phyloP scores from a whole-genome alignment of 1,140 invertebrate species.

The Neocloeon triangulifer region DNA sequence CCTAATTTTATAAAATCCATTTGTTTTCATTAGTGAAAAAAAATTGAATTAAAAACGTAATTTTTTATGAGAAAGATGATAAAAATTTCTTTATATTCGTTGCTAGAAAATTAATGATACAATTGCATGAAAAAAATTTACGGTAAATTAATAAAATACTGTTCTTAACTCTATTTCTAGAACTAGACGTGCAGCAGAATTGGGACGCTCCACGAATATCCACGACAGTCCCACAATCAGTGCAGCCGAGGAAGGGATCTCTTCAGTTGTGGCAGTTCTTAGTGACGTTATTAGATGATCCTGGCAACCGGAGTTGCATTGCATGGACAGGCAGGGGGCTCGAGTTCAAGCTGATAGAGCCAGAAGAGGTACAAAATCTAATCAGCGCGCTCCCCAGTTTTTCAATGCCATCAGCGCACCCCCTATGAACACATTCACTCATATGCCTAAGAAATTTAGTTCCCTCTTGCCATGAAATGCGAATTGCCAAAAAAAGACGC shows the following conservation, averaged over 20 bases:
- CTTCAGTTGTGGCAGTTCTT: conserved; percentile 88
- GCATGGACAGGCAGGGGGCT: conserved; percentile 87
- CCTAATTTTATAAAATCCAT: no score
- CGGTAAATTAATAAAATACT: no score
- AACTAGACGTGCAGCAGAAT: no score
- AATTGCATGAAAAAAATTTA: no score
- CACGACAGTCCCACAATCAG: no score
- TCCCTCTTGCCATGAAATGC: background rate
- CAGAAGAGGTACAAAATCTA: conserved; percentile 49
- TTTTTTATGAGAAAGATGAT: no score
- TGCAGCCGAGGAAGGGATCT: conserved; percentile 40
- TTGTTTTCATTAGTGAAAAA: no score
- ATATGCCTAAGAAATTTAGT: background rate
- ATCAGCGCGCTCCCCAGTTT: background rate
- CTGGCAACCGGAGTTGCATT: conserved; percentile 64
- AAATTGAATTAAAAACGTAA: no score
- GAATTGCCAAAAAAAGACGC: background rate
- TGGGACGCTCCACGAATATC: no score
- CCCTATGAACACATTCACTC: background rate
- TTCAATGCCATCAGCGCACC: background rate
- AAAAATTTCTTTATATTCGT: no score
- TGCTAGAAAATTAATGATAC: no score
- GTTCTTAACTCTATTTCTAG: no score
- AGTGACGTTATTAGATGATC: conserved; percentile 70
- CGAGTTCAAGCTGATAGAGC: conserved; percentile 87